Base-by-base conservation (phyloP, 1,140 invertebrate species). In the Bombus confusus region DNA sequence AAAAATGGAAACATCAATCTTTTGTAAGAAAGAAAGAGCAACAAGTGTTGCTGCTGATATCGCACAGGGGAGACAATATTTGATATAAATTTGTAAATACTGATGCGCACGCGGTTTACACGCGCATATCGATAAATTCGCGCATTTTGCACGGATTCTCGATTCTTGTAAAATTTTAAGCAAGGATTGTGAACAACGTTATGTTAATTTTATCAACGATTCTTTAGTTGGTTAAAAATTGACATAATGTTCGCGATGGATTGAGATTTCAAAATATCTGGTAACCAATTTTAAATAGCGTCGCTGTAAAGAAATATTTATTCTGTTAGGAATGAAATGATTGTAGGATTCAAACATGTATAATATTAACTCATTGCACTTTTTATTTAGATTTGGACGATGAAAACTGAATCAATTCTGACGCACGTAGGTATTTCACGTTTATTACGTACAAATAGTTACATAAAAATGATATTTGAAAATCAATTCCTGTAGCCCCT, bases 11-110 rank as follows among this genome's bases (percentile, higher is more conserved):
- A 71, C 74, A 71, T 84, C 77, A 57, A 71, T 85, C 83, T 72
- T 57, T 52, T 39, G 83, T 22, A 80, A 84, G 82, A 47, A 84
- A 64, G 83, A 83, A 88, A 88, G 83, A 88, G 88, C 88, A 89
- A 89, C 88, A 89, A 89, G 88, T 89, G 88, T 88, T 88, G 71
- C 73, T n/a, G 41, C 69, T 86, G 83, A 80, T 68, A 88, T 89
- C 73, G 77, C 64, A 57, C 74, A 74, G 66, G 43, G 41, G 77
- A 83, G 79, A 86, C 69, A 81, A 75, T 88, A 80, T 74, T 82
- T 78, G 79, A 80, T 86, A 83, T 83, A 64, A 69, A 47, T 81
- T 57, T 52, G 66, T 86, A 88, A 89, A 88, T 76, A 77, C 13
- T 34, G 0, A 22, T 43, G 39, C 6, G 41, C 75, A 64, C 59